Percentiles rank a stretch among this genome's conserved stretches.
Evolutionary conservation across 1,140 invertebrate species (phyloP).

Genomic region (Nephila pilipes): DNA sequence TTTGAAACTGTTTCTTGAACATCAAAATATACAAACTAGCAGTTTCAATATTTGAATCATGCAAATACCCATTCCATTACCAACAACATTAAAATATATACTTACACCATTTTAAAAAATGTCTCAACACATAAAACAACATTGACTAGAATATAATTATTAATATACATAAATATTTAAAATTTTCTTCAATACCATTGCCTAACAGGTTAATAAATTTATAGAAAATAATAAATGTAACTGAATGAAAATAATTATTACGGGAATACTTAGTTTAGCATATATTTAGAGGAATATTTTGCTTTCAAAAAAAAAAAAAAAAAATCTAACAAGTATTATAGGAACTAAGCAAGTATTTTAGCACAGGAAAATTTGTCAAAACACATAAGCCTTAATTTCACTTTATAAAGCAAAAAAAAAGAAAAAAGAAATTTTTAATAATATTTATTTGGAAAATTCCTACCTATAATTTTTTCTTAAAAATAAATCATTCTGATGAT

Average conservation of each 20-base stretch:
- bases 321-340: no score
- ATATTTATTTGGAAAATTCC: no score
- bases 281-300: not conserved
- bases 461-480: no score
- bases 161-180: not conserved
- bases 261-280: no score
- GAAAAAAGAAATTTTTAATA: no score
- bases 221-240: no score
- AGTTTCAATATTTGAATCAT: not conserved
- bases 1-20: not conserved
- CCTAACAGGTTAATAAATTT: not conserved
- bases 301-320: no score
- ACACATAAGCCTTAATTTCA: no score
- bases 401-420: no score
- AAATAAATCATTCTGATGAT: no score
- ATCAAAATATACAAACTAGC: not conserved
- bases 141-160: conserved; percentile 2
- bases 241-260: not conserved
- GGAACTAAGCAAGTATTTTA: no score
- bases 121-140: not conserved
- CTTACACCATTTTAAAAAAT: not conserved
- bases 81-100: not conserved
- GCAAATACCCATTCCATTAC: not conserved
- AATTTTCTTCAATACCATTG: not conserved
- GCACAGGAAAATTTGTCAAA: no score